Evolutionary conservation across 2,797 vertebrate species (phyloP).

Genomic region (Bufotes viridis): DNA sequence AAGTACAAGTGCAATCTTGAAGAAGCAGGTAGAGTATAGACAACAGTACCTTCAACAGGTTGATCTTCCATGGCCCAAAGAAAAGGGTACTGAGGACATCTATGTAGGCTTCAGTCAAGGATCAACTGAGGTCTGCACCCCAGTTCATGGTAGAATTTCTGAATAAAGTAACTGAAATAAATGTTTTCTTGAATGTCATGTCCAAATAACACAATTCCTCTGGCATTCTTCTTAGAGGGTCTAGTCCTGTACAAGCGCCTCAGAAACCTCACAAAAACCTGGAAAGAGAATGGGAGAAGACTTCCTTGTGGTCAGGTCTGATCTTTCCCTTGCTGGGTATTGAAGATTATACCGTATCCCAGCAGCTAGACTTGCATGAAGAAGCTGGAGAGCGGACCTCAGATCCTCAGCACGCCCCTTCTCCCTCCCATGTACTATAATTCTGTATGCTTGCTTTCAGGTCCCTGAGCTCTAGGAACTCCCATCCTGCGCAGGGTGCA

Average conservation of each 20-base stretch:
- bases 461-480: constrained; percentile 13
- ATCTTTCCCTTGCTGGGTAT: background rate
- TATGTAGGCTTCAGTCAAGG: background rate
- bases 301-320: background rate
- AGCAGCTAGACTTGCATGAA: constrained; percentile 15
- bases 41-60: background rate
- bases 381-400: constrained; percentile 9
- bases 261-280: background rate
- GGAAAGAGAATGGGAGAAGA: background rate
- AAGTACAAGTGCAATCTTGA: background rate
- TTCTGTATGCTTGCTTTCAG: constrained; percentile 27
- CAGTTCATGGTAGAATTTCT: background rate
- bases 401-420: constrained; percentile 45
- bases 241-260: background rate
- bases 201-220: background rate
- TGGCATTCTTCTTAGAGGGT: background rate
- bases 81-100: background rate
- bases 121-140: background rate
- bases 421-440: constrained; percentile 39
- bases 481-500: background rate
- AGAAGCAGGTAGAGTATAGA: background rate
- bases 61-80: background rate
- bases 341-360: background rate
- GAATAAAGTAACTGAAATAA: background rate
- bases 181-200: background rate